Base-by-base conservation (phyloP, 2,797 vertebrate genomes). In the Acanthornis magna region DNA sequence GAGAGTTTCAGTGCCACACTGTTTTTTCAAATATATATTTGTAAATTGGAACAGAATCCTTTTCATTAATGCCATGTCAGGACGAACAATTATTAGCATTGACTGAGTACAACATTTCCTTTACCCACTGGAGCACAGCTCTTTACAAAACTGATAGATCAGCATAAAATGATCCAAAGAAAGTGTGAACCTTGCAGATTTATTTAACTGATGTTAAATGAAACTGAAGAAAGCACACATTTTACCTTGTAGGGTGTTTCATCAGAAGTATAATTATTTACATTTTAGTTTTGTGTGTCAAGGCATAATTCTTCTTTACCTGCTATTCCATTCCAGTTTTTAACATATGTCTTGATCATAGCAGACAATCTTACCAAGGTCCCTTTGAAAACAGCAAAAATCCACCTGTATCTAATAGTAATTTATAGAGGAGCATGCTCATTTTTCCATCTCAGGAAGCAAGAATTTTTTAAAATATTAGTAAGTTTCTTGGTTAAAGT, bases 151-250 rank as follows among this genome's bases (percentile, higher is more conserved):
- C 23, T 61, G 62, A 84, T 61, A 61, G 27, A 73, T 93, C 95
- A 96, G 89, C 85, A 96, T 36, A 96, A 95, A 95, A 86, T 50
- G 42, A 67, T 91, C 67, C 77, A 27, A 78, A 61, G 45, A 86
- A 95, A 96, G 26, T 85, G 82, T 91, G 75, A 97, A 61, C 51
- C 60, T 86, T 96, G 86, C 50, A 88, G 70, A 54, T 93, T 96
- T 83, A 58, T 91, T 88, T 91, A 91, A 84, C 42, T 85, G 55
- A 94, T 79, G 82, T 58, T 78, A 96, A 95, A 92, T 73, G 42
- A 93, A 94, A 77, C 54, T 54, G 53, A 92, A 91, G 62, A 40
- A 89, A 96, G 93, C 13, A n/a, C 20, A 63, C 10, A 43, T 81
- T 91, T 86, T 82, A 89, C 40, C 75, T 58, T 76, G 55, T 26